Base-by-base conservation (phyloP, 2,888 invertebrate genomes). In the Macrosiphum euphorbiae region DNA sequence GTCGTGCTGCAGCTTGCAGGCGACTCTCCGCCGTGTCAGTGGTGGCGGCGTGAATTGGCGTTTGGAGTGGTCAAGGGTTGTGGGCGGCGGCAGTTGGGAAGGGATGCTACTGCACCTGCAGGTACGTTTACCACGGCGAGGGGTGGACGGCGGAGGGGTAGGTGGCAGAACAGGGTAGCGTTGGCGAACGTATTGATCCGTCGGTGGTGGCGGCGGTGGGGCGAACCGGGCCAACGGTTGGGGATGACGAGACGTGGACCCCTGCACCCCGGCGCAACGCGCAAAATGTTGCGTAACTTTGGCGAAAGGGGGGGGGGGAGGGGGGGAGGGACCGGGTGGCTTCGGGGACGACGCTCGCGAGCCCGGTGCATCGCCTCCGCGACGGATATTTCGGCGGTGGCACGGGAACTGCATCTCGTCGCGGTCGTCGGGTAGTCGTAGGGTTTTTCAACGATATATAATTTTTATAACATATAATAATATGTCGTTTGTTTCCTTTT, bases 221-320 rank as follows among this genome's bases (percentile, higher is more conserved):
- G n/a, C 58, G 89, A 78, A 35, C 78, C 20, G 78, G 35, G 78
- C 20, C 78, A 35, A 20, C 20, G 35, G 47, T 7, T 28, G 41
- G 58, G 89, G 13, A 58, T 8, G 47, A 13, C 35, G 52, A 24
- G 24, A n/a, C n/a, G 52, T 24, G 88, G 35, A 35, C 52, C 52
- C 35, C 88, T 44, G 35, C 41, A 52, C 87, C 67, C 55, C 58
- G 90, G 50, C 85, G 20, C 93, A 94, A 94, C 85, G 93, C 84
- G 90, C 86, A 94, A 94, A 94, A 86, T 90, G 85, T 94, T 94
- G 93, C 90, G 93, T 90, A 85, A 94, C 85, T 58, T 50, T 52
- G 41, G 41, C 13, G 35, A 26, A 26, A 52, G 35, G 91, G 52
- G 89, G 50, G 87, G 13, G n/a, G n/a, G n/a, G n/a, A n/a, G 52